Percentiles rank a stretch among this genome's conserved stretches.
Evolutionary conservation across 2,797 vertebrate species (phyloP).

Genomic region (Enteromius mattozi): DNA sequence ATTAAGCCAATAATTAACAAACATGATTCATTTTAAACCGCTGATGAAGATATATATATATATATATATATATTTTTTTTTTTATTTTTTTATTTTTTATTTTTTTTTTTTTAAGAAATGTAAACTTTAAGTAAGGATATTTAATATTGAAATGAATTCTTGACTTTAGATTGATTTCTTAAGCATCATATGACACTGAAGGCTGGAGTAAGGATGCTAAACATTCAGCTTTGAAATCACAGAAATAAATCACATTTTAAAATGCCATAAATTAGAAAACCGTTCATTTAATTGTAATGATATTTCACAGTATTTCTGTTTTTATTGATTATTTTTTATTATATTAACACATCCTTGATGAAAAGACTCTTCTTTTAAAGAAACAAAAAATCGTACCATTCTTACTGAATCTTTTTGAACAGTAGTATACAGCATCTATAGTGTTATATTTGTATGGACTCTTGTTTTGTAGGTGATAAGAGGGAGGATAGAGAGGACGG

Average conservation of each 20-base stretch:
- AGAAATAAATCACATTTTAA: not conserved
- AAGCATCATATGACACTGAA: not conserved
- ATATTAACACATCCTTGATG: no score
- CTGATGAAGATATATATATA: no score
- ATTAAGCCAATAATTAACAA: not conserved
- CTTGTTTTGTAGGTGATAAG: conserved; percentile 74
- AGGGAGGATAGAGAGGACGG: conserved; percentile 85
- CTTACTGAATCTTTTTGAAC: not conserved
- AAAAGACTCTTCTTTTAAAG: not conserved
- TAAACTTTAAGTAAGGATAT: no score
- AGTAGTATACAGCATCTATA: not conserved
- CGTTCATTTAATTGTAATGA: not conserved
- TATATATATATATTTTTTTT: no score
- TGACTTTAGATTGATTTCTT: not conserved
- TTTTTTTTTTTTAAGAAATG: not conserved
- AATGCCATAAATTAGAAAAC: not conserved
- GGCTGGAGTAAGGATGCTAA: not conserved
- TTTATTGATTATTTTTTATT: not conserved
- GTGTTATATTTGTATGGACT: not conserved
- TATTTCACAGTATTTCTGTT: not conserved
- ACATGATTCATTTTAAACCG: not conserved
- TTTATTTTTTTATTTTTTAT: no score
- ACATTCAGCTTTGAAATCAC: not conserved
- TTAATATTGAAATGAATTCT: not conserved
- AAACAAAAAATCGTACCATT: not conserved